Percentiles rank a stretch among this genome's conserved stretches.
Evolutionary conservation across 2,888 invertebrate genomes (phyloP).

Genomic region (Fabriciana adippe): DNA sequence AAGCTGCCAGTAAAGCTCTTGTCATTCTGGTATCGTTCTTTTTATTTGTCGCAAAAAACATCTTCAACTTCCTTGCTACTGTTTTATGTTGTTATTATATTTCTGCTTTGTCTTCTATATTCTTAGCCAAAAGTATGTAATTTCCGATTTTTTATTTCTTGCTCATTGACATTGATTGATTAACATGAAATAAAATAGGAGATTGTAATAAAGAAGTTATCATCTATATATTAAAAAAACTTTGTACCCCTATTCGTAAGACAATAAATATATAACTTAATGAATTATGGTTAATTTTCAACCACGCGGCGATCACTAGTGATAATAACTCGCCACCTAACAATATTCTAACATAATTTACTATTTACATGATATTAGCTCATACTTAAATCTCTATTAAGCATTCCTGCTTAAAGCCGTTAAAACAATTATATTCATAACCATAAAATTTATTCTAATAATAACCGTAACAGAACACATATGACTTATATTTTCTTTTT

Average conservation of each 20-base stretch:
- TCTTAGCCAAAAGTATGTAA: background rate
- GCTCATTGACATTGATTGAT: too few relatives aligned
- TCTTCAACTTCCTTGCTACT: conserved; percentile 7
- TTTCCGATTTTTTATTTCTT: background rate
- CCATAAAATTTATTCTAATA: background rate
- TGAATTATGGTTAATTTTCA: too few relatives aligned
- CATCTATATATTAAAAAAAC: too few relatives aligned
- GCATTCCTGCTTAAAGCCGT: background rate
- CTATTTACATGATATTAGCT: too few relatives aligned
- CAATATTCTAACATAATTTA: too few relatives aligned
- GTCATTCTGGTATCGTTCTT: background rate
- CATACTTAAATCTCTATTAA: too few relatives aligned
- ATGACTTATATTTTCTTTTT: conserved; percentile 17
- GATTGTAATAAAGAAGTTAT: too few relatives aligned
- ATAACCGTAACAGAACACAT: background rate
- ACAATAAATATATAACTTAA: too few relatives aligned
- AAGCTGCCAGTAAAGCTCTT: background rate
- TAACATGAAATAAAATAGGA: background rate
- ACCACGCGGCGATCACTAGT: too few relatives aligned
- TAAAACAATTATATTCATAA: background rate
- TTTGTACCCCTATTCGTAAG: too few relatives aligned
- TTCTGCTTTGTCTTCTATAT: conserved; percentile 1
- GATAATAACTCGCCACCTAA: too few relatives aligned
- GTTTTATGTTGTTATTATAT: conserved; percentile 2
- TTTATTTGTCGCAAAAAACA: conserved; percentile 11